Base-by-base conservation (phyloP, 2,113 vertebrate genomes). In the Gila orcuttii region DNA sequence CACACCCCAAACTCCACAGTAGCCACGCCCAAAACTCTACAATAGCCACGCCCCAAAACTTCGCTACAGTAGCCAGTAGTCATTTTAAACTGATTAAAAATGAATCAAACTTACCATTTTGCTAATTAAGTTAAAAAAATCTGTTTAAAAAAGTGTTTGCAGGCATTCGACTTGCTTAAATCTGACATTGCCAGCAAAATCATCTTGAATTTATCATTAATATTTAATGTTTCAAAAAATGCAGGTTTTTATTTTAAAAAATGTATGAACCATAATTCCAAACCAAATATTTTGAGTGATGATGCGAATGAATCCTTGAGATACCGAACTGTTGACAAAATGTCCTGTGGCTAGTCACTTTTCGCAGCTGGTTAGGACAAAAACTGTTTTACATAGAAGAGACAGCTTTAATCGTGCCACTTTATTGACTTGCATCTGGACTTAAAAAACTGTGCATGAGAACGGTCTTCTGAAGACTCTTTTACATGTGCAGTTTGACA, bases 401-500 rank as follows among this genome's bases (percentile, higher is more conserved):
- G 6, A 47, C 42, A 9, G 42, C 71, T 47, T 75, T 74, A 74
- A 74, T 47, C 6, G 2, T 47, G 23, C n/a, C 12, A 50, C 21
- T 73, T 73, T 42, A 73, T 21, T 73, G 69, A 73, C 10, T 42
- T 0, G 21, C 73, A 50, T 75, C 23, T 75, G 73, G 42, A 15
- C 42, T 47, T 74, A 15, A 3, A 75, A 50, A 75, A 13, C 71
- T 47, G 39, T 78, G 50, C 25, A 78, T 57, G 75, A 78, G 50
- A 78, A 28, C n/a, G 3, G 74, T 52, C 45, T 50, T 42, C 42
- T 28, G 42, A 75, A 75, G 71, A 12, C 6, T 47, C 42, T 39
- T 59, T 23, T 78, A 80, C 36, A 64, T 12, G 25, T 31, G 31
- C 12, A 73, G 6, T 17, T 28, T 83, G 82, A 57, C 50, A 82